These are phyloP conservation scores for Pachycephala philippinensis DNA, from an alignment of 2,113 vertebrate species.

Conservation along the genomic window DNA sequence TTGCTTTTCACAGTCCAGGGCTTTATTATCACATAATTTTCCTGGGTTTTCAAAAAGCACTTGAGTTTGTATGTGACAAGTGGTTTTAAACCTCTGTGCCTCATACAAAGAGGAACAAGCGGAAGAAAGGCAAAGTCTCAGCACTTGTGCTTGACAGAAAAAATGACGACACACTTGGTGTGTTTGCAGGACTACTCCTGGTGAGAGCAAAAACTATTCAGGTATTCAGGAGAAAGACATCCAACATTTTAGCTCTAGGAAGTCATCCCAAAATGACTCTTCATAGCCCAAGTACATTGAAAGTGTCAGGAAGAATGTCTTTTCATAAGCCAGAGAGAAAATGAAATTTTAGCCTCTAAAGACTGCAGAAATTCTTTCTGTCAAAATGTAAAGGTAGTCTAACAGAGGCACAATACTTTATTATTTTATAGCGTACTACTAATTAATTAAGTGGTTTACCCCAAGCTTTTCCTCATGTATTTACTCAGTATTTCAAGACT, in stretches of 20 bases:
- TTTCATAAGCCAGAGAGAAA: neutral
- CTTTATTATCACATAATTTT: neutral
- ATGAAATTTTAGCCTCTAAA: neutral
- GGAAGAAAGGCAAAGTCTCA: neutral
- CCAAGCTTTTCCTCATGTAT: neutral
- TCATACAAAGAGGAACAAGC: neutral
- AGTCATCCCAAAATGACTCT: neutral
- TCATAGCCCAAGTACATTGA: neutral
- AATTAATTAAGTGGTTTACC: neutral
- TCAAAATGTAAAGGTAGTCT: neutral
- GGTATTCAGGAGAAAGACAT: neutral
- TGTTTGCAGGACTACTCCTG: neutral
- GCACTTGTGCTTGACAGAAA: neutral
- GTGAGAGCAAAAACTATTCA: neutral
- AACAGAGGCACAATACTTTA: neutral
- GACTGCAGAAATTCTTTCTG: neutral
- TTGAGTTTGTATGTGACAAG: neutral
- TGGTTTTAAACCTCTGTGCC: neutral
- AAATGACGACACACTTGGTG: neutral
- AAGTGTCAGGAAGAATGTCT: accelerated
- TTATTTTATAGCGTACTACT: neutral
- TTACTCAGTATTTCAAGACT: neutral
- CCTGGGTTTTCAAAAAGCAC: neutral
- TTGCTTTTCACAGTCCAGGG: neutral
- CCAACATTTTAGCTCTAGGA: neutral